Conservation (phyloP, 30 jellyfish, hydroid and myxozoan species). For the Hydractinia symbiolongicarpus region DNA sequence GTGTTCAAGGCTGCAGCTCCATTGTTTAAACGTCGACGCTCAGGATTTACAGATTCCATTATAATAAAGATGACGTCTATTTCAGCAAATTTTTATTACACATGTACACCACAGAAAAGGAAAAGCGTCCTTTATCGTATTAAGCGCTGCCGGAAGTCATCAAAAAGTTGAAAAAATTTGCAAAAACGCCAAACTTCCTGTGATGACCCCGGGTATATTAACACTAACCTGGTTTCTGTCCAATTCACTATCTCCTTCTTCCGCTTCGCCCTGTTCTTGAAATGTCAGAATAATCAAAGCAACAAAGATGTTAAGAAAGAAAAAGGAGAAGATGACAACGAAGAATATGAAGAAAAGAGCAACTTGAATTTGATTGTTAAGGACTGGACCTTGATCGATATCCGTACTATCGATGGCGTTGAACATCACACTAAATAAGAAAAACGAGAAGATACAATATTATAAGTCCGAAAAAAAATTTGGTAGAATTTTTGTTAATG, state of each 20-base stretch:
- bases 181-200: background rate
- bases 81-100: too few species aligned
- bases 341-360: constrained; percentile 89
- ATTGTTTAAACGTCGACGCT: too few species aligned
- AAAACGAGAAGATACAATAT: background rate
- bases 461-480: background rate
- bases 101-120: too few species aligned
- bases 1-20: too few species aligned
- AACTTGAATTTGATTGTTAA: constrained; percentile 92
- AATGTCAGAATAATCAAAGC: constrained; percentile 93
- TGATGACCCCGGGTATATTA: background rate
- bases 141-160: background rate
- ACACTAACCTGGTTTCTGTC: constrained; percentile 86
- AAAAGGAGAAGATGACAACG: constrained; percentile 94
- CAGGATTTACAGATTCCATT: too few species aligned
- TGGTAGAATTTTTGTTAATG: background rate
- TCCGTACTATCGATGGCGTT: constrained; percentile 98
- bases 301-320: constrained; percentile 95
- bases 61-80: too few species aligned
- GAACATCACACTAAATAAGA: constrained; percentile 78
- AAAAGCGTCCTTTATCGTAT: too few species aligned
- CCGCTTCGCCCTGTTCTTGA: constrained; percentile 99
- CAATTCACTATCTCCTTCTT: constrained; percentile 98
- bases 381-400: constrained; percentile 84
- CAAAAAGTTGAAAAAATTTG: background rate